These are phyloP conservation scores for Drosophila prostipennis DNA, from an alignment of 2,888 invertebrate genomes.

Conservation along the genomic window DNA sequence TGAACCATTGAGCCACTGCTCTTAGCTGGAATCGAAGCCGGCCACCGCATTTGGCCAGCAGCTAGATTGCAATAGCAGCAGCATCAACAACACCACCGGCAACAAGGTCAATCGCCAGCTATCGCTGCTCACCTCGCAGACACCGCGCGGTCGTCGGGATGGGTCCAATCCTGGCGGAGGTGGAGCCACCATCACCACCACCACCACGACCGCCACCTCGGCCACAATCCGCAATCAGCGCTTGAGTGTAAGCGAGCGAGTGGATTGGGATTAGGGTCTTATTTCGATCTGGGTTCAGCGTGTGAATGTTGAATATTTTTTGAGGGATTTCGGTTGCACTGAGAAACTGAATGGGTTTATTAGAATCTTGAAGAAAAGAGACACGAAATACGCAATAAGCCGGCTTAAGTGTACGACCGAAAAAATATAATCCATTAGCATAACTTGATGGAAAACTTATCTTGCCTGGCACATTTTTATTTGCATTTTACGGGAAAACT, in stretches of 20 bases:
- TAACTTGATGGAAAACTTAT: not conserved
- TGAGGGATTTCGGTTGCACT: slow-evolving; percentile 2
- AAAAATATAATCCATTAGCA: slow-evolving; percentile 1
- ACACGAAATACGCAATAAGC: slow-evolving; percentile 21
- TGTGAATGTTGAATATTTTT: slow-evolving; percentile 30
- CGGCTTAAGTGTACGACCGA: slow-evolving; percentile 8
- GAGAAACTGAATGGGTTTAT: not conserved
- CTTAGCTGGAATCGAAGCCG: slow-evolving; percentile 76
- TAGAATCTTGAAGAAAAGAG: not conserved
- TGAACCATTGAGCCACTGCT: slow-evolving; percentile 13
- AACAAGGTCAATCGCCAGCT: slow-evolving; percentile 88
- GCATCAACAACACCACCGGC: slow-evolving; percentile 86
- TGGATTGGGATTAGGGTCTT: slow-evolving; percentile 21
- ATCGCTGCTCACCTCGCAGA: slow-evolving; percentile 87
- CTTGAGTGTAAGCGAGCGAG: slow-evolving; percentile 88
- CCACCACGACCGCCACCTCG: slow-evolving; percentile 68
- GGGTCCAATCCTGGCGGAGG: slow-evolving; percentile 84
- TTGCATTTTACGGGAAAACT: not conserved
- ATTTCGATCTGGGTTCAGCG: slow-evolving; percentile 18
- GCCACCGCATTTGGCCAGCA: slow-evolving; percentile 87
- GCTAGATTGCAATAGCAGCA: slow-evolving; percentile 85
- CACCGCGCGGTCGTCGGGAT: slow-evolving; percentile 85
- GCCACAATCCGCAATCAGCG: slow-evolving; percentile 86
- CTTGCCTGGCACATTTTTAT: not conserved
- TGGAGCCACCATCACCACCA: slow-evolving; percentile 51